Base-by-base conservation (phyloP, 1,140 invertebrate genomes). In the Hydropsyche tenuis region DNA sequence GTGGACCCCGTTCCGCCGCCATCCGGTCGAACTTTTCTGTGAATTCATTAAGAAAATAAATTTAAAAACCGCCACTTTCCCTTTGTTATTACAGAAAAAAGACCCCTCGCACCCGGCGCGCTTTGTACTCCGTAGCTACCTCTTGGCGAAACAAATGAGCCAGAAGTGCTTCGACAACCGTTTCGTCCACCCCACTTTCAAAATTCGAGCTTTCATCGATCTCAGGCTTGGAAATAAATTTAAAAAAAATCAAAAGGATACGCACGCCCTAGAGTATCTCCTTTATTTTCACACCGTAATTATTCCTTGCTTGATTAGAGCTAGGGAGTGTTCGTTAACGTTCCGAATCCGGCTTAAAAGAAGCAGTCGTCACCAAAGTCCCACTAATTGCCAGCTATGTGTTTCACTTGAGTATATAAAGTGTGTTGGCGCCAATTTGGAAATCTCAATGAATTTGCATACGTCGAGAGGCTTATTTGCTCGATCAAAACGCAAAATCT, bases 21-120 rank as follows among this genome's bases (percentile, higher is more conserved):
- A 12, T 51, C 46, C 4, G 14, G 22, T 12, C 4, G 65, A 68
- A 68, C 65, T 68, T 68, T 68, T 46, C n/a, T n/a, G n/a, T 45
- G 65, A 68, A 68, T 68, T 68, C 65, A 68, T 68, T 68, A 68
- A 68, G 65, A 48, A 68, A 68, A 68, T 68, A 68, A 68, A 68
- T 68, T 68, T 68, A 68, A 68, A n/a, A 68, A 68, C 65, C 65
- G 18, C 65, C 45, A 68, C 65, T 68, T 68, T 68, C 65, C n/a
- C 45, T 68, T 68, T 68, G 65, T 68, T 68, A 68, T 68, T 48
- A 68, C 45, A 68, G 42, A 68, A 68, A 65, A 68, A 65, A 68
- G 42, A 68, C 18, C 45, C 45, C 56, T 62, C 56, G 56, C 64
- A 42, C 4, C 30, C 23, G 30, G 63, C 63, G 20, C 43, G 18